phyloP scores from a whole-genome alignment of 1,140 invertebrate species.

The Coelopa frigida region DNA sequence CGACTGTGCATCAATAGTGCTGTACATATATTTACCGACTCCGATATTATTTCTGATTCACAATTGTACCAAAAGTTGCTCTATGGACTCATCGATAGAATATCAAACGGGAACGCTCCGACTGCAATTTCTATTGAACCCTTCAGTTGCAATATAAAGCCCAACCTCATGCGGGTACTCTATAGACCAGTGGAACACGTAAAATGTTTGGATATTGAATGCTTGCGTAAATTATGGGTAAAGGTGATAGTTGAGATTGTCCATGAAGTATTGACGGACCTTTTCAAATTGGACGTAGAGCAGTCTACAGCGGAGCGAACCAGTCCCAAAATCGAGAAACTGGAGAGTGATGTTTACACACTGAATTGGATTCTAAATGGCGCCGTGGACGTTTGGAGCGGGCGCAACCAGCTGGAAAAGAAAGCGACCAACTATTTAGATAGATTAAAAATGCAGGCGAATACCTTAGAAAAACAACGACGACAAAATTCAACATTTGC shows the following conservation, averaged over 20 bases:
- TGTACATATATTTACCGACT: too few species aligned
- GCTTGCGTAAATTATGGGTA: slow-evolving; percentile 21
- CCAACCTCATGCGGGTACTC: background rate
- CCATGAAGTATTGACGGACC: slow-evolving; percentile 22
- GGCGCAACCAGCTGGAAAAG: slow-evolving; percentile 21
- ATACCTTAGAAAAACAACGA: slow-evolving; percentile 17
- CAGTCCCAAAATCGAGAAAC: slow-evolving; percentile 9
- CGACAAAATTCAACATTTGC: slow-evolving; percentile 13
- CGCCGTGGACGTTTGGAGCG: slow-evolving; percentile 29
- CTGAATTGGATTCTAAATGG: slow-evolving; percentile 21
- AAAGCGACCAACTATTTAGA: slow-evolving; percentile 19
- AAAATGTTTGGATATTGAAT: background rate
- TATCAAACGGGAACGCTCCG: too few species aligned
- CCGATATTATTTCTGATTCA: too few species aligned
- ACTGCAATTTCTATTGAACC: too few species aligned
- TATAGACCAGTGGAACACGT: background rate
- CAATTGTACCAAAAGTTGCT: too few species aligned
- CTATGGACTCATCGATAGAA: too few species aligned
- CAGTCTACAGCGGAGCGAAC: slow-evolving; percentile 11
- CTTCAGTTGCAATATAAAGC: too few species aligned
- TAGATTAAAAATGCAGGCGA: slow-evolving; percentile 26
- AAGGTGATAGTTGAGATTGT: slow-evolving; percentile 29
- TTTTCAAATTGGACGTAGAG: slow-evolving; percentile 18
- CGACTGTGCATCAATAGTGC: too few species aligned
- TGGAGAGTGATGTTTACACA: background rate